Evolutionary conservation across 2,113 vertebrate genomes (phyloP).

Genomic region (Polyodon spathula): DNA sequence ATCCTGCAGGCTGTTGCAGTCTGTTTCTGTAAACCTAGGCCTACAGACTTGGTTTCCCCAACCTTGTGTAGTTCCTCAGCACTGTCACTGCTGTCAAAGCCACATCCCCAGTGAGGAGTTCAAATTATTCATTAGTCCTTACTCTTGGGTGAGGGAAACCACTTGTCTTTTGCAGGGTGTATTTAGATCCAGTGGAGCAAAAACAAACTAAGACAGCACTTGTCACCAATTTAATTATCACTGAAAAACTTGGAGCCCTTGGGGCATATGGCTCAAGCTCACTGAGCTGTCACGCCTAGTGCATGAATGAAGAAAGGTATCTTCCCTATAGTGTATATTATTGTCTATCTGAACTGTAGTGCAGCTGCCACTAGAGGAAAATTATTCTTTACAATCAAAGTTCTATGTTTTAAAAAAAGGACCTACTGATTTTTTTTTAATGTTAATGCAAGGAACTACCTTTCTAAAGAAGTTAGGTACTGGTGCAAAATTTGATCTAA

Average conservation of each 20-base stretch:
- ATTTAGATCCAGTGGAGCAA: conserved; percentile 16
- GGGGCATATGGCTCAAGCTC: neutral
- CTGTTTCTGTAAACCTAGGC: too few species aligned
- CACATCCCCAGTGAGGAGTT: neutral
- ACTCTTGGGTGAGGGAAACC: conserved; percentile 4
- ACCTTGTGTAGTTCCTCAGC: neutral
- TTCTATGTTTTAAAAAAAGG: neutral
- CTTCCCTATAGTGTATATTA: neutral
- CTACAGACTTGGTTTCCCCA: too few species aligned
- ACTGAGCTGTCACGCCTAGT: neutral
- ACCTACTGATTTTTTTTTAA: neutral
- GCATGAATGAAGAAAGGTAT: conserved; percentile 6
- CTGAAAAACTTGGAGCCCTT: neutral
- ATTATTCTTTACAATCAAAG: neutral
- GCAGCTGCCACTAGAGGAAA: neutral
- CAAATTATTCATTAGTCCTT: conserved; percentile 15
- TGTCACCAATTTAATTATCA: conserved; percentile 17
- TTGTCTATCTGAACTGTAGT: conserved; percentile 3
- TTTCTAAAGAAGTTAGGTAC: too few species aligned
- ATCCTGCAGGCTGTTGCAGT: too few species aligned
- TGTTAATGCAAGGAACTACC: too few species aligned
- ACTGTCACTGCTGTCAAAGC: conserved; percentile 9
- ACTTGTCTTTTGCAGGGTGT: conserved; percentile 3
- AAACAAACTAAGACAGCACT: conserved; percentile 18
- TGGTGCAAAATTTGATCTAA: too few species aligned